A percentile compares a stretch with the other conserved stretches of the same genome.
Evolutionary conservation across 2,888 invertebrate genomes (phyloP).

Genomic region (Sinelater perroti): DNA sequence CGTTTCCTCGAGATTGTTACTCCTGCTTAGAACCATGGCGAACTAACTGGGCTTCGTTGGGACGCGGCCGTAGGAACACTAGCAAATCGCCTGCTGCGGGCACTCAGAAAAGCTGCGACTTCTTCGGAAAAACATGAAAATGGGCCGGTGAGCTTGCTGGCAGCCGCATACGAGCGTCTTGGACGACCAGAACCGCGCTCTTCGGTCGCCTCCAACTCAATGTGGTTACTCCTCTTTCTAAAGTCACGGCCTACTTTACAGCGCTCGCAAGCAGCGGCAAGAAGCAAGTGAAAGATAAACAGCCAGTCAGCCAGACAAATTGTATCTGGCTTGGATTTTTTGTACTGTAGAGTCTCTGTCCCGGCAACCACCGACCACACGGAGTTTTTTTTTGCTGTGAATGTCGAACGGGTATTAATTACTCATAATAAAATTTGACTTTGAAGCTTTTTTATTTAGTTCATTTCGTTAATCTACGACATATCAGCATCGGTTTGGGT

Average conservation of each 20-base stretch:
- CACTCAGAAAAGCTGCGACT: no score
- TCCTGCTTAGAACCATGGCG: slow-evolving; percentile 52
- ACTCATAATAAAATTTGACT: no score
- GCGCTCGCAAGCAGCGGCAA: slow-evolving; percentile 36
- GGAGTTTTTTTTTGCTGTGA: neutral
- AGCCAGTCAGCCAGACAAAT: slow-evolving; percentile 33
- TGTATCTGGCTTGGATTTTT: slow-evolving; percentile 27
- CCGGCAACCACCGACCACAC: neutral
- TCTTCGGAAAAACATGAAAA: slow-evolving; percentile 10
- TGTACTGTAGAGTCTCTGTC: slow-evolving; percentile 3
- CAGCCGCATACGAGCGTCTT: slow-evolving; percentile 12
- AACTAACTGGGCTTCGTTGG: slow-evolving; percentile 1
- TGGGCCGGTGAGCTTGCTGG: neutral
- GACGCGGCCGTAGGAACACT: neutral
- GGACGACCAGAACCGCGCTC: slow-evolving; percentile 49
- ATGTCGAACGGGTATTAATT: no score
- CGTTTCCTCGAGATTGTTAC: slow-evolving; percentile 51
- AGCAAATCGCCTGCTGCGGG: no score
- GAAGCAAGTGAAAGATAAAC: slow-evolving; percentile 54
- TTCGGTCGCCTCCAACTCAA: slow-evolving; percentile 53
- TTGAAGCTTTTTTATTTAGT: no score
- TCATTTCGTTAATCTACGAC: no score
- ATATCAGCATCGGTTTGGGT: no score
- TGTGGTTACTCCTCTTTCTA: slow-evolving; percentile 51
- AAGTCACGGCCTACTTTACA: slow-evolving; percentile 55